phyloP scores from a whole-genome alignment of 2,113 vertebrate species.

The Scophthalmus maximus region DNA sequence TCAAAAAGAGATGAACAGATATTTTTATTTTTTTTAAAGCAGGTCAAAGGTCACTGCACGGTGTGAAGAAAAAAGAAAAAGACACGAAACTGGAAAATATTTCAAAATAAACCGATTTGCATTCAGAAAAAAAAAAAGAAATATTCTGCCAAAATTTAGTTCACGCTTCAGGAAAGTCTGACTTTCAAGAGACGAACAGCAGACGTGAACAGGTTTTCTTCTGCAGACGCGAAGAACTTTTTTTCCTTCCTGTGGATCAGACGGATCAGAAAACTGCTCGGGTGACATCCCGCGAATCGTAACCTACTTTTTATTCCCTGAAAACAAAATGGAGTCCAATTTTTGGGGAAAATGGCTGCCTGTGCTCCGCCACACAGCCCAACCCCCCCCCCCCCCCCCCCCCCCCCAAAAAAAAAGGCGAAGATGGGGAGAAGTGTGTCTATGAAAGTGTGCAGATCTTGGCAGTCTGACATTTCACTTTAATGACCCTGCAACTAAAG shows the following conservation, averaged over 20 bases:
- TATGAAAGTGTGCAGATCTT: slow-evolving; percentile 26
- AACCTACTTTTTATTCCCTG: slow-evolving; percentile 58
- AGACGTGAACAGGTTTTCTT: neutral
- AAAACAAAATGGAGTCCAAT: slow-evolving; percentile 81
- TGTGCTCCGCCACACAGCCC: slow-evolving; percentile 34
- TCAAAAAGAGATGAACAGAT: neutral
- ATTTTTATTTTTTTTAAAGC: neutral
- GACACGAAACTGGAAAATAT: neutral
- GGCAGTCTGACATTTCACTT: slow-evolving; percentile 54
- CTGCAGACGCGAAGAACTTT: neutral
- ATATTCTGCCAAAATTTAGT: neutral
- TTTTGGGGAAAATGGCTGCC: slow-evolving; percentile 79
- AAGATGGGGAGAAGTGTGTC: slow-evolving; percentile 35
- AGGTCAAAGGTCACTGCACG: neutral
- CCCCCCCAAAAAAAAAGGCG: slow-evolving; percentile 29
- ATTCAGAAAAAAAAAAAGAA: neutral
- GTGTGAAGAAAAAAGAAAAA: neutral
- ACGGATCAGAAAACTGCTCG: slow-evolving; percentile 39
- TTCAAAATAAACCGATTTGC: neutral
- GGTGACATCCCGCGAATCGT: slow-evolving; percentile 51
- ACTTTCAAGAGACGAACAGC: neutral
- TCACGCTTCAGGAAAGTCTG: neutral
- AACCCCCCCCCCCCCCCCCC: slow-evolving; percentile 35
- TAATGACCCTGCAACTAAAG: slow-evolving; percentile 40
- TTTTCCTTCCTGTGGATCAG: slow-evolving; percentile 22